A percentile compares a stretch with the other conserved stretches of the same genome.
Evolutionary conservation across 1,140 invertebrate genomes (phyloP).

Genomic region (Fopius arisanus): DNA sequence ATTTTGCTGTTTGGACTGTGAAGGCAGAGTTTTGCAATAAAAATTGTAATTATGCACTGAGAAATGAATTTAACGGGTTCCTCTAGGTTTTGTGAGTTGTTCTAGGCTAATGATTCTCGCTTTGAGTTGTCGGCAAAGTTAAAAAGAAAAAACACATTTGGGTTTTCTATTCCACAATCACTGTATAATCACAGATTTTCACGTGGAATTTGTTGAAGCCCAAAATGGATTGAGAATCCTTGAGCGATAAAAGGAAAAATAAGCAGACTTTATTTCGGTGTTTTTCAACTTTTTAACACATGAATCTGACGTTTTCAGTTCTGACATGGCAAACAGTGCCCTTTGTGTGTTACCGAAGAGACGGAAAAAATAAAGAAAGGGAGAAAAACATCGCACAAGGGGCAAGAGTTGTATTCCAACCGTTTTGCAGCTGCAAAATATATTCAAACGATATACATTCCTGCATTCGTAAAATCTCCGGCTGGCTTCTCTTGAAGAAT

Average conservation of each 20-base stretch:
- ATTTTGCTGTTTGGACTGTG: no score
- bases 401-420: conserved; percentile 8
- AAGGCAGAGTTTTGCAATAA: no score
- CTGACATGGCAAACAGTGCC: background rate
- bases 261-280: background rate
- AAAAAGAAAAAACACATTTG: no score
- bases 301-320: conserved; percentile 4
- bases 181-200: background rate
- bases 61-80: no score
- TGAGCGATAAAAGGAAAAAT: background rate
- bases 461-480: conserved; percentile 13
- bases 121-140: no score
- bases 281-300: background rate
- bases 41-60: no score
- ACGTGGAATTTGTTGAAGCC: background rate
- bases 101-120: no score
- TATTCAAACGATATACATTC: conserved; percentile 11
- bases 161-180: background rate
- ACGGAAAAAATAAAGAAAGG: background rate
- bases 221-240: background rate
- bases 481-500: conserved; percentile 9
- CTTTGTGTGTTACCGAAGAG: background rate
- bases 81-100: no score
- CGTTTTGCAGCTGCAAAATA: conserved; percentile 28
- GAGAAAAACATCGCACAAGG: background rate